Percentiles rank a stretch among this genome's conserved stretches.
phyloP scores from a whole-genome alignment of 2,888 invertebrate genomes.

The Acleris laterana region DNA sequence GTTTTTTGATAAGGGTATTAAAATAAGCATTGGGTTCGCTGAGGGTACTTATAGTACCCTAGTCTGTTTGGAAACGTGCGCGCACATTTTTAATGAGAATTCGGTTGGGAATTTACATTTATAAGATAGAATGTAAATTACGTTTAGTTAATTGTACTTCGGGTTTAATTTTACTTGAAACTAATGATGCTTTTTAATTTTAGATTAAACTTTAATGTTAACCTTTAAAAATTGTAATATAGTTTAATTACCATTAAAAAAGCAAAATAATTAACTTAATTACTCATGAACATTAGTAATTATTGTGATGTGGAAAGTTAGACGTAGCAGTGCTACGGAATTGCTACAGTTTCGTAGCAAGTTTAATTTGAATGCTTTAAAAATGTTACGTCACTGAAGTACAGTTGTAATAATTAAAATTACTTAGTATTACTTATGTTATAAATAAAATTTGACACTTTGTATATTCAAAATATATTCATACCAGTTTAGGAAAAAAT shows the following conservation, averaged over 20 bases:
- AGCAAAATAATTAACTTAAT: background rate
- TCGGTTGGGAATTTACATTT: slow-evolving; percentile 75
- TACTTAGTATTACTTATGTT: too few relatives aligned
- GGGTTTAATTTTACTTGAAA: too few relatives aligned
- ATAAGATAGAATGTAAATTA: slow-evolving; percentile 34
- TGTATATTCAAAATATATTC: too few relatives aligned
- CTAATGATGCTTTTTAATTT: too few relatives aligned
- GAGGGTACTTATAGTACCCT: slow-evolving; percentile 55
- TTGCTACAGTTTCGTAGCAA: slow-evolving; percentile 26
- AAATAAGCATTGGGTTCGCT: slow-evolving; percentile 75
- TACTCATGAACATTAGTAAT: background rate
- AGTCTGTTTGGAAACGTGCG: slow-evolving; percentile 72
- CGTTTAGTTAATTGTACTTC: background rate
- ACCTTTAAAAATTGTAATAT: too few relatives aligned
- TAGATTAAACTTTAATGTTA: too few relatives aligned
- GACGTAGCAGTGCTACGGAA: slow-evolving; percentile 13
- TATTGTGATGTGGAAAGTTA: background rate
- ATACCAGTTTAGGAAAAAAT: too few relatives aligned
- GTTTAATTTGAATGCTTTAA: background rate
- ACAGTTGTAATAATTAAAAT: too few relatives aligned
- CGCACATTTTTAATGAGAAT: slow-evolving; percentile 78
- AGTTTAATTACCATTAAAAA: background rate
- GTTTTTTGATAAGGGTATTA: slow-evolving; percentile 85
- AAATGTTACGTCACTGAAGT: too few relatives aligned
- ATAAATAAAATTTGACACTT: too few relatives aligned